Base-by-base conservation (phyloP, 2,113 vertebrate genomes). In the Apaloderma vittatum region DNA sequence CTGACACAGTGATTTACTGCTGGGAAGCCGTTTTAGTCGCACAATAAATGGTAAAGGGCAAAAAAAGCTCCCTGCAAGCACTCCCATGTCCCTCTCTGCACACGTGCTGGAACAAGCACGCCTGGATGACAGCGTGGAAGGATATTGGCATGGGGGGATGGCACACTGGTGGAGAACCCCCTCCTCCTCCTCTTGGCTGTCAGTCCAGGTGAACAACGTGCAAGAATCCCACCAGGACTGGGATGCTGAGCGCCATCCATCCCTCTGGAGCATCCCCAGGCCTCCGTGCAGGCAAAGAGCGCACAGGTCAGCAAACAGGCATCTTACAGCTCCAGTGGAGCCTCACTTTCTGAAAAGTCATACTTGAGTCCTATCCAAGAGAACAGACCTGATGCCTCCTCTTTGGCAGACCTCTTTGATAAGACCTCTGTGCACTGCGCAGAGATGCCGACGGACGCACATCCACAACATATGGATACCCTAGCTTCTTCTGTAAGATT, bases 71-170 rank as follows among this genome's bases (percentile, higher is more conserved):
- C 36, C n/a, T 36, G 68, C 0, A 6, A 70, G 29, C 3, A 1
- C 17, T 46, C 55, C 70, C 0, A 0, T 17, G 52, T 26, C 7
- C 27, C n/a, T 55, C 36, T 23, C 62, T 30, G 21, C 87, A 8
- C 5, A n/a, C 12, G 37, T 10, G 11, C 45, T n/a, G 32, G 40
- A 67, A 37, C 12, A 27, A 2, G 2, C 1, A 15, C 13, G 26
- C 62, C 14, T 9, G 18, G 32, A 57, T 57, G n/a, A 59, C 40
- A 24, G 43, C 0, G 3, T 55, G 66, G 73, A 26, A 89, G 22
- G 32, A 75, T 9, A 3, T 22, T 15, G 63, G 45, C 34, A 21
- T 18, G 11, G 29, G 30, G 17, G 17, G 29, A 54, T 2, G 7
- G 55, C 61, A 80, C 12, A 3, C 23, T 18, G 66, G 36, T 32